phyloP scores from a whole-genome alignment of 2,888 invertebrate genomes.

The Drosophila atripex region DNA sequence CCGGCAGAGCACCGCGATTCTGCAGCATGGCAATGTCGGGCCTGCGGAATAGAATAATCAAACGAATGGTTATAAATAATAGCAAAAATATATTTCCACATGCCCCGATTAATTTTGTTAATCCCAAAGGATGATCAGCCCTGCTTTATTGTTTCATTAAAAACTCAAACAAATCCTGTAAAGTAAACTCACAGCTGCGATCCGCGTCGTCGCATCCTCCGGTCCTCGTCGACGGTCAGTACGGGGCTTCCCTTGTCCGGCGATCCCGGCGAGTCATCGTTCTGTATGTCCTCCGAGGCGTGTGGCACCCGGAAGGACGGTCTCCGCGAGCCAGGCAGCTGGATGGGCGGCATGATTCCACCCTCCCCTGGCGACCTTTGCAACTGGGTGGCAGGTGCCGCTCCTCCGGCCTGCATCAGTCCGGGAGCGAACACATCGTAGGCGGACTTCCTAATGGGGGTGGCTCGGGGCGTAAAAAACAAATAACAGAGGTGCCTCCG shows the following conservation, averaged over 20 bases:
- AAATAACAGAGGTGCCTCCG: no score
- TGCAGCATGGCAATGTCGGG: slow-evolving; percentile 89
- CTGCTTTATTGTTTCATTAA: background rate
- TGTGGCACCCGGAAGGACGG: slow-evolving; percentile 87
- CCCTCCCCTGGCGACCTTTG: slow-evolving; percentile 82
- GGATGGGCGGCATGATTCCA: slow-evolving; percentile 79
- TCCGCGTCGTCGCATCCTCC: slow-evolving; percentile 90
- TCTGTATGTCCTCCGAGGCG: slow-evolving; percentile 85
- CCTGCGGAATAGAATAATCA: slow-evolving; percentile 83
- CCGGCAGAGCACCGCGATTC: slow-evolving; percentile 85
- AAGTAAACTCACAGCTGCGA: slow-evolving; percentile 90
- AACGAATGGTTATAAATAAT: background rate
- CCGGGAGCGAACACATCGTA: slow-evolving; percentile 92
- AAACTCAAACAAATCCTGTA: background rate
- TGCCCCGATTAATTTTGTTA: background rate
- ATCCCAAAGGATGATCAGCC: background rate
- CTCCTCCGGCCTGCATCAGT: slow-evolving; percentile 82
- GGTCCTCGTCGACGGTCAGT: slow-evolving; percentile 88
- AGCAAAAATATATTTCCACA: background rate
- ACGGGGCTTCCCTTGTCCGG: slow-evolving; percentile 86
- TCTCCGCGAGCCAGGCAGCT: slow-evolving; percentile 85
- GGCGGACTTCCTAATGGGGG: slow-evolving; percentile 86
- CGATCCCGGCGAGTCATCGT: slow-evolving; percentile 85
- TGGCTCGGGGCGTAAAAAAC: no score
- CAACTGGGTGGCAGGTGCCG: slow-evolving; percentile 67